Evolutionary conservation across 2,888 invertebrate species (phyloP).

Genomic region (Philereme transversata): DNA sequence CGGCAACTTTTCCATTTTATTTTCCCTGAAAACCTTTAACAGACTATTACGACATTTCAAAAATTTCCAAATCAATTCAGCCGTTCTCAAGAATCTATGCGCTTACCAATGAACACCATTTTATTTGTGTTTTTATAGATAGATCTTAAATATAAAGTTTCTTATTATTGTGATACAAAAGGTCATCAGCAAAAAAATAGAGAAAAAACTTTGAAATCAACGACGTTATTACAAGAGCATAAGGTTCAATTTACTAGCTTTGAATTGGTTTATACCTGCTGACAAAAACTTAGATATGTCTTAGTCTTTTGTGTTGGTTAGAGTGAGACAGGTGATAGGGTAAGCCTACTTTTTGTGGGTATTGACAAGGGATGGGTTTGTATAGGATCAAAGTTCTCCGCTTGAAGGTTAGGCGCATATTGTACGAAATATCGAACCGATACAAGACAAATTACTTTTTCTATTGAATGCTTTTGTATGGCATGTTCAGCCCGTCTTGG

Average conservation of each 20-base stretch:
- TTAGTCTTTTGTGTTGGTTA: constrained; percentile 6
- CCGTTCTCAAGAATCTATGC: too few relatives aligned
- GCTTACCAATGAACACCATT: too few relatives aligned
- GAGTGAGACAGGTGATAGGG: constrained; percentile 16
- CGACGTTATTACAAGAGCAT: too few relatives aligned
- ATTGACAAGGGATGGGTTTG: constrained; percentile 18
- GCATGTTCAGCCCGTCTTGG: too few relatives aligned
- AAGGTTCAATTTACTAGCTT: constrained; percentile 12
- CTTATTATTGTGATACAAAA: constrained; percentile 1
- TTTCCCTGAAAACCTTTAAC: too few relatives aligned
- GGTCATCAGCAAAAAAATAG: constrained; percentile 28
- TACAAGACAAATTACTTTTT: too few relatives aligned
- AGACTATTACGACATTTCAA: too few relatives aligned
- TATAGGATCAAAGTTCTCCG: constrained; percentile 15
- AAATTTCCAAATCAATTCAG: too few relatives aligned
- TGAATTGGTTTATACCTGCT: constrained; percentile 22
- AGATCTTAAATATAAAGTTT: neutral
- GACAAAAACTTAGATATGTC: constrained; percentile 21
- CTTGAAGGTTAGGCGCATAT: neutral
- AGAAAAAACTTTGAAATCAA: too few relatives aligned
- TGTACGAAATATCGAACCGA: neutral
- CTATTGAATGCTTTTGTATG: too few relatives aligned
- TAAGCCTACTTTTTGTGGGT: constrained; percentile 23
- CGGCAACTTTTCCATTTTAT: too few relatives aligned
- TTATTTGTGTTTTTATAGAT: too few relatives aligned